A percentile compares a stretch with the other conserved stretches of the same genome.
phyloP scores from a whole-genome alignment of 2,113 vertebrate genomes.

The Limnothrissa miodon region DNA sequence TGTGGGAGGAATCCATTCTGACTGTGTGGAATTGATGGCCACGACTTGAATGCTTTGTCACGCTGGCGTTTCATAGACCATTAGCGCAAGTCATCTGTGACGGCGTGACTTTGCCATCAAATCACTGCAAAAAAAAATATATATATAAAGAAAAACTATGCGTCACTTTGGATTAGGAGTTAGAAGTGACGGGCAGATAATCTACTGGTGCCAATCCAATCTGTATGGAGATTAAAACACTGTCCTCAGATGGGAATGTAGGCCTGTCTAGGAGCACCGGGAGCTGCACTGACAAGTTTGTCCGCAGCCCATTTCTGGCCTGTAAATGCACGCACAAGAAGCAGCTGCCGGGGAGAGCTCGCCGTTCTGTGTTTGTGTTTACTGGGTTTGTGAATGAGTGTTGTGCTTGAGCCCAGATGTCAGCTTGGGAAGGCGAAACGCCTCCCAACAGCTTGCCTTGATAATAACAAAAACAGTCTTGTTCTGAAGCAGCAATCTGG shows the following conservation, averaged over 20 bases:
- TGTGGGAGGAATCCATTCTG: neutral
- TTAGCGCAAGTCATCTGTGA: neutral
- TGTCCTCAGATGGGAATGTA: neutral
- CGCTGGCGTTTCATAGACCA: neutral
- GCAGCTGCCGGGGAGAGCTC: neutral
- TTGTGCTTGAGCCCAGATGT: neutral
- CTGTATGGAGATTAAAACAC: neutral
- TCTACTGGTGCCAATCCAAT: neutral
- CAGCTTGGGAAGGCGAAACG: neutral
- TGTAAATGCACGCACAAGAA: neutral
- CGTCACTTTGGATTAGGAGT: neutral
- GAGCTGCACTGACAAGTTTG: neutral
- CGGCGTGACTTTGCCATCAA: neutral
- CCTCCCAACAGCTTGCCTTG: neutral
- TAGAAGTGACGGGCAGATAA: neutral
- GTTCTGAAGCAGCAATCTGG: neutral
- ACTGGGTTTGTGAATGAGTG: neutral
- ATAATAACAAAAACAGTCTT: constrained; percentile 25
- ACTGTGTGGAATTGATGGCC: neutral
- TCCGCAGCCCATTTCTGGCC: neutral
- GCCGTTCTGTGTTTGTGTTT: neutral
- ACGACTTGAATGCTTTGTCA: neutral
- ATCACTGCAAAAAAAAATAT: neutral
- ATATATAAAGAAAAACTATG: no score
- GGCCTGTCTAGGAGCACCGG: neutral